Percentiles rank a stretch among this genome's conserved stretches.
Conservation (phyloP, 1,140 invertebrate genomes). For the Platyscapa corneri region DNA sequence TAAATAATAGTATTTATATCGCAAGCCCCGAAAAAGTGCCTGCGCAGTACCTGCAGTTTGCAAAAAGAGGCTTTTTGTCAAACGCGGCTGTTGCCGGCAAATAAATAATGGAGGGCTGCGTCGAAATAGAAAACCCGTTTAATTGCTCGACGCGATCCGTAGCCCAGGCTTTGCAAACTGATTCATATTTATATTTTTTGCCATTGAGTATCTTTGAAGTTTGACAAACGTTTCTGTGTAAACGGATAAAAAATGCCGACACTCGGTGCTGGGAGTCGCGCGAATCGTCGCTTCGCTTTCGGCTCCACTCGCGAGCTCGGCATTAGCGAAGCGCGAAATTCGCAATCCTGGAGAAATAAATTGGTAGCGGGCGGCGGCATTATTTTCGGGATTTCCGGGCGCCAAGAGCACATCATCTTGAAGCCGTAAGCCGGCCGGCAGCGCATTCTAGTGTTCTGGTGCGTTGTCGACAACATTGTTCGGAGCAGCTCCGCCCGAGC, state of each 20-base stretch:
- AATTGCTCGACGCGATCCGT: background rate
- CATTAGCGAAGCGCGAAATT: too few species aligned
- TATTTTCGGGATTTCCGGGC: too few species aligned
- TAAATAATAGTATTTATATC: background rate
- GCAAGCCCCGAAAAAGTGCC: background rate
- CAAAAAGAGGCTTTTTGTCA: background rate
- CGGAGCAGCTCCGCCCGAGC: too few species aligned
- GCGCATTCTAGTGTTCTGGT: too few species aligned
- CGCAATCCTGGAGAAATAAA: too few species aligned
- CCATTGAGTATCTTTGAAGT: background rate
- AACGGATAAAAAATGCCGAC: background rate
- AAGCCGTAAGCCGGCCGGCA: too few species aligned
- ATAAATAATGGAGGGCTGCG: background rate
- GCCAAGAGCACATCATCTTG: too few species aligned
- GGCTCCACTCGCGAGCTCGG: too few species aligned
- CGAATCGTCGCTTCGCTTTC: too few species aligned
- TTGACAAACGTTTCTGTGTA: background rate
- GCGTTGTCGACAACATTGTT: background rate
- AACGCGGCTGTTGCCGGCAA: background rate
- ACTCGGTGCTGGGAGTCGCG: too few species aligned
- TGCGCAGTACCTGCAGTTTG: background rate
- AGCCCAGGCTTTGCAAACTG: background rate
- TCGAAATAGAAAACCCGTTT: background rate
- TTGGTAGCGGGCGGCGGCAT: too few species aligned
- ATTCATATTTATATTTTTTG: background rate